A percentile compares a stretch with the other conserved stretches of the same genome.
Conservation (phyloP, 2,797 vertebrate genomes). For the Tinamus major region DNA sequence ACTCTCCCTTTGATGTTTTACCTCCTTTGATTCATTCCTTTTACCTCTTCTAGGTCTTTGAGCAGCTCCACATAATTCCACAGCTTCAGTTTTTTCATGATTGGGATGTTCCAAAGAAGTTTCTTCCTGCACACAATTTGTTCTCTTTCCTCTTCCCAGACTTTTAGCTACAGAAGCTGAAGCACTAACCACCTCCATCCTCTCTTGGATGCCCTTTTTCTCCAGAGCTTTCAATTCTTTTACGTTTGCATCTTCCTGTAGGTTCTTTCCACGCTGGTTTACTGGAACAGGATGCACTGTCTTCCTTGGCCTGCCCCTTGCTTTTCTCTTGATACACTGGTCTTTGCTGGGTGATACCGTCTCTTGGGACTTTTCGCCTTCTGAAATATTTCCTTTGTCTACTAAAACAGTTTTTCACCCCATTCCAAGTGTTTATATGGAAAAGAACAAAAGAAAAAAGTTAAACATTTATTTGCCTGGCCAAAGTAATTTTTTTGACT, state of each 20-base stretch:
- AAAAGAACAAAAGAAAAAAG: neutral
- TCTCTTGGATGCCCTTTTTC: neutral
- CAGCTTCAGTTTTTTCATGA: neutral
- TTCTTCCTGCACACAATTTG: neutral
- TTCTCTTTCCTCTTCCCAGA: neutral
- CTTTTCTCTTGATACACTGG: neutral
- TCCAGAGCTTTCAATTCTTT: neutral
- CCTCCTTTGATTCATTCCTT: neutral
- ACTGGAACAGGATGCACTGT: neutral
- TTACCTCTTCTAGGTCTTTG: conserved; percentile 7
- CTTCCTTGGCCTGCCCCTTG: neutral
- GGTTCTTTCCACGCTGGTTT: neutral
- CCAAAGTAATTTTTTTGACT: neutral
- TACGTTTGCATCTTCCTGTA: neutral
- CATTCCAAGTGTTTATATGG: neutral
- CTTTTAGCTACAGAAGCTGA: neutral
- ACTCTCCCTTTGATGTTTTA: neutral
- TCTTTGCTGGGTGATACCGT: neutral
- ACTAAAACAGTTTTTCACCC: neutral
- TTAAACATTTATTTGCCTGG: neutral
- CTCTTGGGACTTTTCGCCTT: neutral
- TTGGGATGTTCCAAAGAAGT: neutral
- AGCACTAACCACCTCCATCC: neutral
- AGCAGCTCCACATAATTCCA: neutral
- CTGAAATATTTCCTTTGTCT: neutral